Percentiles rank a stretch among this genome's conserved stretches.
phyloP scores from a whole-genome alignment of 2,113 vertebrate genomes.

The Protobothrops flavoviridis region DNA sequence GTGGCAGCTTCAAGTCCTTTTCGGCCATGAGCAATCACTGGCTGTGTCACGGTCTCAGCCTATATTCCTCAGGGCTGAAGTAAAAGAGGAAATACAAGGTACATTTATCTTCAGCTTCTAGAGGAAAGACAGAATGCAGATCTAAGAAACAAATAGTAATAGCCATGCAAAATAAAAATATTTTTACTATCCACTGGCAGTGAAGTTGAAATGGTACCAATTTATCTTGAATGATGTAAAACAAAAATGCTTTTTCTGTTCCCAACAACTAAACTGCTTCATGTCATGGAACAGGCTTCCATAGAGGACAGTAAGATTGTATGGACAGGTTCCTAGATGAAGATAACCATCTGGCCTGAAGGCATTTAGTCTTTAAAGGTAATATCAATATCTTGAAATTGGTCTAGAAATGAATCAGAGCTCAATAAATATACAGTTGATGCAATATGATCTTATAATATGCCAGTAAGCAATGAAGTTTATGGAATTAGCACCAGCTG shows the following conservation, averaged over 20 bases:
- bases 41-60: background rate
- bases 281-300: background rate
- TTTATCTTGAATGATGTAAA: background rate
- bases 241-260: background rate
- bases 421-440: background rate
- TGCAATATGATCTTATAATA: background rate
- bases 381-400: background rate
- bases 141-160: background rate
- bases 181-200: background rate
- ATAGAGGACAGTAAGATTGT: background rate
- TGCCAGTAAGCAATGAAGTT: background rate
- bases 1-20: background rate
- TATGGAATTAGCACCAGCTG: background rate
- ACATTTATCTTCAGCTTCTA: background rate
- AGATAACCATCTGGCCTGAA: background rate
- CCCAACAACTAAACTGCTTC: background rate
- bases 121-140: background rate
- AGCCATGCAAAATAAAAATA: background rate
- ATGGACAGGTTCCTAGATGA: background rate
- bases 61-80: background rate
- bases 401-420: background rate
- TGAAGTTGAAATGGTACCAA: background rate
- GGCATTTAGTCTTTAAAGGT: background rate
- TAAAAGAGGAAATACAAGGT: background rate
- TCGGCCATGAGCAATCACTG: background rate